A percentile compares a stretch with the other conserved stretches of the same genome.
Conservation (phyloP, 2,797 vertebrate species). For the Aulostomus chinensis region DNA sequence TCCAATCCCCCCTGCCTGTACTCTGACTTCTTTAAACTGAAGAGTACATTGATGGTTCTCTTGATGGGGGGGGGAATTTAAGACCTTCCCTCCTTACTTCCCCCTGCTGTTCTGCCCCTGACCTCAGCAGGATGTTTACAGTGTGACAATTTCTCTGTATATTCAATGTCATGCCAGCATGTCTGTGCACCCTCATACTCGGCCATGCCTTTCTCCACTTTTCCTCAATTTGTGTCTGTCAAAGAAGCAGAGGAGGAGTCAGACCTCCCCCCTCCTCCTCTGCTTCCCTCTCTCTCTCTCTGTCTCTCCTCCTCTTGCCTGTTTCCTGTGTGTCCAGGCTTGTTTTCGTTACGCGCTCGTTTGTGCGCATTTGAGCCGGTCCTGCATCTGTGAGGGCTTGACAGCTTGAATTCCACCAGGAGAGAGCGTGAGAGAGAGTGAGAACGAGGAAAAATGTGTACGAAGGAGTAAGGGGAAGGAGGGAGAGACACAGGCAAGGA, state of each 20-base stretch:
- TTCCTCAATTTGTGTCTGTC: constrained; percentile 63
- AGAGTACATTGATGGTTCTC: constrained; percentile 42
- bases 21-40: constrained; percentile 41
- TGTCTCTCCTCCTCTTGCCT: constrained; percentile 60
- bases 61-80: constrained; percentile 30
- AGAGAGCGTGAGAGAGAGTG: constrained; percentile 56
- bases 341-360: constrained; percentile 65
- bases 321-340: constrained; percentile 70
- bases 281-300: too few relatives aligned
- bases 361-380: constrained; percentile 62
- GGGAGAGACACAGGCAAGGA: constrained; percentile 54
- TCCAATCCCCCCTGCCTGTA: constrained; percentile 12
- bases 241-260: constrained; percentile 74
- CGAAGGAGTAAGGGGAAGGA: constrained; percentile 52
- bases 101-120: constrained; percentile 51
- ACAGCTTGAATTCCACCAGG: constrained; percentile 77
- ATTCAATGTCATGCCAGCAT: constrained; percentile 40
- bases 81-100: constrained; percentile 34
- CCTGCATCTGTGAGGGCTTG: constrained; percentile 69
- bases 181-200: constrained; percentile 30
- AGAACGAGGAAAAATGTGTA: constrained; percentile 50
- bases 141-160: constrained; percentile 47
- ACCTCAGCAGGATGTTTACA: constrained; percentile 65
- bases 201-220: constrained; percentile 47
- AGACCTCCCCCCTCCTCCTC: constrained; percentile 46